A percentile compares a stretch with the other conserved stretches of the same genome.
Conservation (phyloP, 2,113 vertebrate genomes). For the Cebus imitator region DNA sequence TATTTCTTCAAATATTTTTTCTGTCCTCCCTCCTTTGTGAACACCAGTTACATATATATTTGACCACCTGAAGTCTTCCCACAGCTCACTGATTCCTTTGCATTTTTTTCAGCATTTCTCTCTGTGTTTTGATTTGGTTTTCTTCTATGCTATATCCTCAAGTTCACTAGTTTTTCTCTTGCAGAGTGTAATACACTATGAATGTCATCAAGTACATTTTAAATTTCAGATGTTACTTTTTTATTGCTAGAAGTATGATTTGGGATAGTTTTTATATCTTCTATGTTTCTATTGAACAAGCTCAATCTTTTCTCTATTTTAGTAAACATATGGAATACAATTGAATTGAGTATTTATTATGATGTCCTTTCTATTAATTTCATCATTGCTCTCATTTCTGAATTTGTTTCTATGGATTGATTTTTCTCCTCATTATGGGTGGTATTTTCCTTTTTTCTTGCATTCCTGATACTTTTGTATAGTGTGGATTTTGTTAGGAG, state of each 20-base stretch:
- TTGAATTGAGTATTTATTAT: background rate
- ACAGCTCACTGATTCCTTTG: background rate
- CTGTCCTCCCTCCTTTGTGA: background rate
- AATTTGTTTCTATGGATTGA: background rate
- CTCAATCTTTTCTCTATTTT: background rate
- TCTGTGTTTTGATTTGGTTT: background rate
- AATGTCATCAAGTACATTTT: background rate
- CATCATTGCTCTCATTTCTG: background rate
- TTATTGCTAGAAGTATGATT: background rate
- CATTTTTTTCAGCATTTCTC: background rate
- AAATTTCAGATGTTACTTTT: background rate
- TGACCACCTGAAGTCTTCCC: background rate
- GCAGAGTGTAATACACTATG: background rate
- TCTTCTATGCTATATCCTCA: background rate
- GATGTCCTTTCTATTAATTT: background rate
- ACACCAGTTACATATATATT: background rate
- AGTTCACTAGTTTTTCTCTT: background rate
- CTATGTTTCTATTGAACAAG: background rate
- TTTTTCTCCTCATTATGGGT: background rate
- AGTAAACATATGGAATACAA: background rate
- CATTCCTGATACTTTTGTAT: background rate
- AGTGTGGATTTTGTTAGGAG: background rate
- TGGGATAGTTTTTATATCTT: background rate
- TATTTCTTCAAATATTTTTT: conserved; percentile 9
- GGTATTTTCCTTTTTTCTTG: background rate